Evolutionary conservation across 2,797 vertebrate species (phyloP).

Genomic region (Aythya fuligula): DNA sequence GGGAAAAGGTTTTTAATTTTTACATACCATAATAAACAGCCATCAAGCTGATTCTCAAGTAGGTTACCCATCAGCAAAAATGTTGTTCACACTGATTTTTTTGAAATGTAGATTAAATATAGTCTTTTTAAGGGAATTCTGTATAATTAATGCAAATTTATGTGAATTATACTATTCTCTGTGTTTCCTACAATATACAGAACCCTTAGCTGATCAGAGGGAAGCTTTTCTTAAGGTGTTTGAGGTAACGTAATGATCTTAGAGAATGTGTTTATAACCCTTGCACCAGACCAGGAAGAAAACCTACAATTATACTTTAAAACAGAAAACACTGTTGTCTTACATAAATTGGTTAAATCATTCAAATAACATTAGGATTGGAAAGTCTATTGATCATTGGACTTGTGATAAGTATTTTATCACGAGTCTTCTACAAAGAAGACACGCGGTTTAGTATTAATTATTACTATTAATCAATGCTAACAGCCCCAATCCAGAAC

Average conservation of each 20-base stretch:
- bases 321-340: not conserved
- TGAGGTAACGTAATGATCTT: constrained; percentile 30
- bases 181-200: not conserved
- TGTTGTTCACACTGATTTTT: not conserved
- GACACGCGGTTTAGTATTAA: not conserved
- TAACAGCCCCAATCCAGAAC: not conserved
- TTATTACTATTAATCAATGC: not conserved
- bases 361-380: not conserved
- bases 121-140: constrained; percentile 10
- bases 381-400: not conserved
- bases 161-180: constrained; percentile 32
- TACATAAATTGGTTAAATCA: not conserved
- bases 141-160: constrained; percentile 54
- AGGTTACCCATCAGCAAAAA: not conserved
- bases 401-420: not conserved
- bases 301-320: constrained; percentile 3
- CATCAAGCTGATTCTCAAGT: not conserved
- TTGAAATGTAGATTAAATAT: not conserved
- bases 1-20: not conserved
- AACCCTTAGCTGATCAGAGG: constrained; percentile 28
- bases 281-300: constrained; percentile 12
- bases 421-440: not conserved
- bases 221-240: constrained; percentile 4
- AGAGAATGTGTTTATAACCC: constrained; percentile 23
- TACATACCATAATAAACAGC: not conserved